Conservation (phyloP, 2,888 invertebrate genomes). For the Coleophora flavipennella region DNA sequence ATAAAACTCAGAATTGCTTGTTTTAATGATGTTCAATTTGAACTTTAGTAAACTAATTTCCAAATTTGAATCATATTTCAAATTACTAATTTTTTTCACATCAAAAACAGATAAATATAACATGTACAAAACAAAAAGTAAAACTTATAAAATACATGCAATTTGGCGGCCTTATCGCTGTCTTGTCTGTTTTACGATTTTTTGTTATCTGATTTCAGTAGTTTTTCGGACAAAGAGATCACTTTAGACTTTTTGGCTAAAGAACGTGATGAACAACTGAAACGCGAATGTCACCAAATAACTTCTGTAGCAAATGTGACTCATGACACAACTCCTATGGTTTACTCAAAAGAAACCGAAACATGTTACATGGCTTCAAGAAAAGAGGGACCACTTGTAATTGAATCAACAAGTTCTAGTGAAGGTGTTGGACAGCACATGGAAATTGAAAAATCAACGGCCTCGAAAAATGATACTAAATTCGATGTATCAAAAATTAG, state of each 20-base stretch:
- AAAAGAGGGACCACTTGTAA: conserved; percentile 24
- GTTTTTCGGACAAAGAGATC: conserved; percentile 36
- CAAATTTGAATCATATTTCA: too few relatives aligned
- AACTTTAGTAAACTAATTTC: too few relatives aligned
- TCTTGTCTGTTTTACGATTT: too few relatives aligned
- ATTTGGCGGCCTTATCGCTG: too few relatives aligned
- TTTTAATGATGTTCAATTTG: too few relatives aligned
- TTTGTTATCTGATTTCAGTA: conserved; percentile 24
- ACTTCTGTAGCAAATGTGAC: conserved; percentile 4
- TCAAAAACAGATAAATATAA: too few relatives aligned
- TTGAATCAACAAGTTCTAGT: conserved; percentile 22
- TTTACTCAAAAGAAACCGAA: conserved; percentile 33
- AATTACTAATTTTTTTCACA: too few relatives aligned
- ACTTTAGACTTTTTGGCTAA: conserved; percentile 43
- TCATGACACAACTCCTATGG: conserved; percentile 1
- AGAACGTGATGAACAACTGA: conserved; percentile 53
- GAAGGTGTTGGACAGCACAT: conserved; percentile 27
- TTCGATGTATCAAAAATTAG: conserved; percentile 59
- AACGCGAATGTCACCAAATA: conserved; percentile 32
- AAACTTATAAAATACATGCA: too few relatives aligned
- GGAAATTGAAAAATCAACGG: conserved; percentile 15
- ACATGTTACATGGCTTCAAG: conserved; percentile 27
- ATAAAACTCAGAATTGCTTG: background rate
- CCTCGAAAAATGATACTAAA: conserved; percentile 28
- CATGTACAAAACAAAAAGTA: too few relatives aligned